phyloP scores from a whole-genome alignment of 1,140 invertebrate genomes.

The Caenorhabditis remanei region DNA sequence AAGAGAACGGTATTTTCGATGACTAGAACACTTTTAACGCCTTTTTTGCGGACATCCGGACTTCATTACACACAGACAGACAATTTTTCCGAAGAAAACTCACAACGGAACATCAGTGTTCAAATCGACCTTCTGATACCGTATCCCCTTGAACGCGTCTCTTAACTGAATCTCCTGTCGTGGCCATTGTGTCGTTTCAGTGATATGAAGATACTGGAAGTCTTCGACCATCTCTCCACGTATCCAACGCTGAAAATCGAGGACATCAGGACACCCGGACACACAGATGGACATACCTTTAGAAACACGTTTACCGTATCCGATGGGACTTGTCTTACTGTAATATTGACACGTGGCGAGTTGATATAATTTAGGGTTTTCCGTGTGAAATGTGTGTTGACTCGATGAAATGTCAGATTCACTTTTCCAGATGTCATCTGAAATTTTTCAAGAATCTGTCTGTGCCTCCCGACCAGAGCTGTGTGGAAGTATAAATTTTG shows the following conservation, averaged over 20 bases:
- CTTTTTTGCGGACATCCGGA: too few species aligned
- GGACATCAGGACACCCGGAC: too few species aligned
- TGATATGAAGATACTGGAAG: constrained; percentile 5
- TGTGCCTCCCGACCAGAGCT: too few species aligned
- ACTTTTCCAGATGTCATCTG: constrained; percentile 31
- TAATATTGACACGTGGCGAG: neutral
- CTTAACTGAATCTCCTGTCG: neutral
- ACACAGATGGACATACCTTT: neutral
- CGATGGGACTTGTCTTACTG: neutral
- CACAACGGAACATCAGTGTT: neutral
- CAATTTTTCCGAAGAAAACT: neutral
- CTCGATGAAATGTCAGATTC: neutral
- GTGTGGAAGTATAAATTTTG: too few species aligned
- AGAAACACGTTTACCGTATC: constrained; percentile 16
- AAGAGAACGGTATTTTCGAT: too few species aligned
- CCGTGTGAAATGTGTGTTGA: neutral
- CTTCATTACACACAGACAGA: too few species aligned
- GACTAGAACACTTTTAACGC: too few species aligned
- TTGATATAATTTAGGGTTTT: neutral
- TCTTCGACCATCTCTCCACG: constrained; percentile 35
- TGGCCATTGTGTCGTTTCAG: constrained; percentile 25
- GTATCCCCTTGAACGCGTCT: neutral
- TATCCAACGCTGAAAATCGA: neutral
- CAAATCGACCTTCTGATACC: constrained; percentile 16
- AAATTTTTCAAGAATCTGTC: too few species aligned